Base-by-base conservation (phyloP, 2,888 invertebrate species). In the Atethmia centrago region DNA sequence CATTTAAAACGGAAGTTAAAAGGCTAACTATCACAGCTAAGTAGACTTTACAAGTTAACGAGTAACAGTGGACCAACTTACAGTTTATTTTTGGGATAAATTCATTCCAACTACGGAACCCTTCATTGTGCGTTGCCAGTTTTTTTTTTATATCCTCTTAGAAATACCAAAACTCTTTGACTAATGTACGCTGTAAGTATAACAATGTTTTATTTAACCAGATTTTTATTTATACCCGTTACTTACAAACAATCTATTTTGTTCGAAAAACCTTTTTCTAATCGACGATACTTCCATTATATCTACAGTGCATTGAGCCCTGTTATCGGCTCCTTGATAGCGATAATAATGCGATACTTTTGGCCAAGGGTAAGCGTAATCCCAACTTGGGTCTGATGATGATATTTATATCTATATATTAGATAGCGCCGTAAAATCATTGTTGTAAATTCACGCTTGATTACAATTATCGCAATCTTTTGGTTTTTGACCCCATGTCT, bases 301-400 rank as follows among this genome's bases (percentile, higher is more conserved):
- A 36, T 8, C 36, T 8, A 53, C 3, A 74, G 77, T 68, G n/a
- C 78, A 77, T 40, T 69, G 78, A 25, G 8, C 59, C 14, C 14
- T 58, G 51, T 19, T 45, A 74, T 74, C 77, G 3, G n/a, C 2
- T 9, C 10, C n/a, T 36, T 47, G 58, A 74, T 59, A 68, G 16
- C 14, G 36, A 69, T 53, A 68, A 25, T 42, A 42, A 62, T 36
- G 28, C 49, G 25, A 51, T 45, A 71, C 8, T 42, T 25, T 42
- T 64, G 16, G 19, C 25, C 36, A 31, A 65, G 31, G 51, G 5
- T 40, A 68, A 5, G n/a, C 8, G 28, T 59, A 10, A 31, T 19
- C 40, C n/a, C 12, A 42, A 58, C 42, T 59, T 70, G 25, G 42
- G 53, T 28, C 49, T 53, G 53, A 66, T 70, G 70, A 40, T 5